Evolutionary conservation across 1,140 invertebrate species (phyloP), one percentile per base, ranked within the genome.

Genomic region (Fopius arisanus): DNA sequence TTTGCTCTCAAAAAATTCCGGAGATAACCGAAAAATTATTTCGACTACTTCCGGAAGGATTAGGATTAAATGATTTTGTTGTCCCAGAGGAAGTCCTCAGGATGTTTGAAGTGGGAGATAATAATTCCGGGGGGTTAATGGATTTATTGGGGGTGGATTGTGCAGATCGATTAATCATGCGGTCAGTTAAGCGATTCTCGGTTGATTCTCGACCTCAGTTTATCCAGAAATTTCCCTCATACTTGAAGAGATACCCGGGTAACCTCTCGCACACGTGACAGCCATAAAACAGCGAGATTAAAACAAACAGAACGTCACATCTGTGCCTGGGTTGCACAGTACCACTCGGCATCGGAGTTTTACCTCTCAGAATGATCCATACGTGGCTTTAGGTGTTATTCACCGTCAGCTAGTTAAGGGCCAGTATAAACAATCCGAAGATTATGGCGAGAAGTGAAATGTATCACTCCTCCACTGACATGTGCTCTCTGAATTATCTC

Each of bases 281-380:
- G 73, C 70, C 75, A 79, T 82, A 82, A 82, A 81, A 77, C 74
- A 59, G 71, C 76, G 73, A 66, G 70, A 75, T 79, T 78, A 76
- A 79, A 75, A 78, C 78, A 81, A 82, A 77, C 77, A 78, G 68
- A 76, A 33, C 78, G 77, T 80, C 68, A 73, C 78, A 65, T 65
- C 77, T 77, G 79, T 59, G 71, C 77, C 26, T 43, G 37, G 59
- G 33, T 54, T 75, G 74, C 74, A 75, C 67, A 69, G 31, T 28
- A 23, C 48, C 65, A 23, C 28, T 48, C 43, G 7, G 14, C 43
- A 48, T 48, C 16, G 1, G 43, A 48, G 43, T 48, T 48, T 48
- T 48, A 48, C 43, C 43, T 48, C 43, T 12, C 43, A 5, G 43
- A 48, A n/a, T 48, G 43, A 48, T 48, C 43, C 43, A 48, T 48